Evolutionary conservation across 2,888 invertebrate genomes (phyloP), one percentile per base, ranked within the genome.

Genomic region (Meteorus colon): DNA sequence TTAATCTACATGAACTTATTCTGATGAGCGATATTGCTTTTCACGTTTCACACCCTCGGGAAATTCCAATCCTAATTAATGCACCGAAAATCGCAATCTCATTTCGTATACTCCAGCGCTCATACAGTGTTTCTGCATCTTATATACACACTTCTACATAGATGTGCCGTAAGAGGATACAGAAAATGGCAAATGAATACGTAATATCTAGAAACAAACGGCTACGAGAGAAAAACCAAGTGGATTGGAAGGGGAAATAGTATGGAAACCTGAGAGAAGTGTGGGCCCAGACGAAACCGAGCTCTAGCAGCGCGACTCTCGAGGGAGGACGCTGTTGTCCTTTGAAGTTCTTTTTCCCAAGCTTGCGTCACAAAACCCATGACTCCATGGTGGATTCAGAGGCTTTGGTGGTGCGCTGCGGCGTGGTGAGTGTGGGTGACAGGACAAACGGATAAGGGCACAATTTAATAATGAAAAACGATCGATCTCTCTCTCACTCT

Each of bases 61-160:
- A 87, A 88, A 89, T 88, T 85, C 84, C 70, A 66, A 67, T 62
- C 34, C 84, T 87, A 88, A 88, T 89, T 88, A 88, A 88, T 88
- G 84, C 84, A 82, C 75, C 79, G 82, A 85, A 80, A 81, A 88
- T 89, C 86, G 87, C 83, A 86, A 87, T 87, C 86, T 89, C 87
- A 87, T 88, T 86, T 85, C 82, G 83, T 78, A 82, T 80, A 82
- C 78, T 75, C 68, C 75, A 75, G 75, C 71, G 76, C 77, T 76
- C 75, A 63, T 69, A 77, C 68, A 74, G 71, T 75, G 63, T 74
- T 72, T 68, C 67, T 34, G 66, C 72, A 77, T 77, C 75, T 76
- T 74, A 65, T 67, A 65, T 68, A 76, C 76, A 70, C 66, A 24
- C 27, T 51, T 48, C 59, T 55, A n/a, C 24, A 55, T 14, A 66